Base-by-base conservation (phyloP, 2,113 vertebrate species). In the Thunnus thynnus region DNA sequence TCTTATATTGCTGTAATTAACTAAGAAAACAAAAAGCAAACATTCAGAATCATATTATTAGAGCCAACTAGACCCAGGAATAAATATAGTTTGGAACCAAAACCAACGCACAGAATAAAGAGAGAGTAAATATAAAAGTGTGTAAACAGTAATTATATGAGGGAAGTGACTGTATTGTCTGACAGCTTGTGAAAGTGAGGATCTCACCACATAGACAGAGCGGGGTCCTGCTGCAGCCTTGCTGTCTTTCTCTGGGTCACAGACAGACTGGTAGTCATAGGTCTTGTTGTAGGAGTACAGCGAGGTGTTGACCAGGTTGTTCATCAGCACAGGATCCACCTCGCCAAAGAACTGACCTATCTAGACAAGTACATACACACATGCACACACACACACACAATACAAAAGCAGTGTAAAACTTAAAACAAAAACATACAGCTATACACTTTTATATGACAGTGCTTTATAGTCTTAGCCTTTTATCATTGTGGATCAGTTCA, bases 191-290 rank as follows among this genome's bases (percentile, higher is more conserved):
- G 46, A 76, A 46, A 44, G 32, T 22, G 48, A 22, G 60, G 16
- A 13, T 74, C 96, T 94, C 70, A 99, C 98, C 96, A 99, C 97
- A 22, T 92, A 96, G 63, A 96, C 89, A 4, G 97, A 97, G 85
- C 98, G 96, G 47, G 93, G 95, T 30, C 97, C 97, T 71, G 97
- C 97, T 76, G 97, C 97, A 82, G 97, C 96, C 72, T 97, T 98
- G 76, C 96, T 96, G 81, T 97, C 96, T 60, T 95, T 96, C 81
- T 97, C 97, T 0, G 97, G 98, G 92, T 99, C 97, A 5, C 98
- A 99, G 62, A 98, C 96, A 0, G 98, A 99, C 74, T 99, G 98
- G 85, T 98, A 99, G 92, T 99, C 98, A 0, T 99, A 99, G 0
- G 98, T 99, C 91, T 99, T 99, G 81, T 99, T 99, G 83, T 97